These are phyloP conservation scores for Trypoxylus dichotomus DNA, from an alignment of 1,140 invertebrate species.

Conservation along the genomic window DNA sequence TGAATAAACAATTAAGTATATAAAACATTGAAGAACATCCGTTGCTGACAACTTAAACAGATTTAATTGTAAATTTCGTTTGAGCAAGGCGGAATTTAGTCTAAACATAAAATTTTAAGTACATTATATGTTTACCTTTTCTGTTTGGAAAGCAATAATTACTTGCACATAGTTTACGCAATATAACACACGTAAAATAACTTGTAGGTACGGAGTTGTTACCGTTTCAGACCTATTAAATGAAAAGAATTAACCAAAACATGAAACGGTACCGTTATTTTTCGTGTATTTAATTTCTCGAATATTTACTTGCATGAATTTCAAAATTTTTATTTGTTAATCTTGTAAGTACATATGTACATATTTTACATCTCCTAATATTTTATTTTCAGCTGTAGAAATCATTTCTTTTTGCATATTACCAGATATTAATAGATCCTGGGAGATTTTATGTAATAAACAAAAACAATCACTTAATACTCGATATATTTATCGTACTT, in stretches of 20 bases:
- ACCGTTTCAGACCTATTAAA: background rate
- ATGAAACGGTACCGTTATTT: background rate
- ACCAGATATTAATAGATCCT: too few relatives aligned
- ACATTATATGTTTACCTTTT: slow-evolving; percentile 13
- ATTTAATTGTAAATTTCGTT: slow-evolving; percentile 21
- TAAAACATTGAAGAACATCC: background rate
- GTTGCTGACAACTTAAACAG: slow-evolving; percentile 11
- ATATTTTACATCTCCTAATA: background rate
- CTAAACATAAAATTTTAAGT: slow-evolving; percentile 19
- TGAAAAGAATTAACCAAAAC: slow-evolving; percentile 2
- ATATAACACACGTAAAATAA: slow-evolving; percentile 3
- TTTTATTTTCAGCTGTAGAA: too few relatives aligned
- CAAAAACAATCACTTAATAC: too few relatives aligned
- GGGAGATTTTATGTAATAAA: too few relatives aligned
- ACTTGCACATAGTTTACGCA: slow-evolving; percentile 3
- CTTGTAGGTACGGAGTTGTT: background rate
- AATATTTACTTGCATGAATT: background rate
- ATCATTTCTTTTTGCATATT: too few relatives aligned
- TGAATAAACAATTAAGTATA: slow-evolving; percentile 16
- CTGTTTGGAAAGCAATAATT: slow-evolving; percentile 12
- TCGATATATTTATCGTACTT: too few relatives aligned
- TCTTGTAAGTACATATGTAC: background rate
- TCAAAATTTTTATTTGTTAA: background rate
- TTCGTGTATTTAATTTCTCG: background rate
- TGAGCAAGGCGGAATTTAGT: slow-evolving; percentile 8